Percentiles rank a stretch among this genome's conserved stretches.
Evolutionary conservation across 2,113 vertebrate species (phyloP).

Genomic region (Glareola pratincola): DNA sequence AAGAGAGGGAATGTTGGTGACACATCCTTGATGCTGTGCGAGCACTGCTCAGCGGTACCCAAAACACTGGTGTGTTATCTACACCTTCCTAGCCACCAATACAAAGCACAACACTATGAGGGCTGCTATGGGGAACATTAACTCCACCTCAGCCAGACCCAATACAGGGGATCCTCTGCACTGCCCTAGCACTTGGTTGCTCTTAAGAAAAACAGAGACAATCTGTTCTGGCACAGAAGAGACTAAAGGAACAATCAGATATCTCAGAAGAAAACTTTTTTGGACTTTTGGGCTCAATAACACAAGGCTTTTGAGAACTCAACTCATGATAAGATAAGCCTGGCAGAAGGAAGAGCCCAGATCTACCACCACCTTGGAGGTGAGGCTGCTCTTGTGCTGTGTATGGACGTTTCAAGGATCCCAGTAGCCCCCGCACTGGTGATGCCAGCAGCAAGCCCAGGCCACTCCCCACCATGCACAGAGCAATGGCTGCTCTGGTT

Average conservation of each 20-base stretch:
- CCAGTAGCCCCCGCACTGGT: neutral
- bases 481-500: neutral
- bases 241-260: neutral
- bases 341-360: neutral
- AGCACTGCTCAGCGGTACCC: neutral
- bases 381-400: neutral
- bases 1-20: neutral
- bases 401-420: neutral
- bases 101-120: neutral
- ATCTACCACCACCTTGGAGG: neutral
- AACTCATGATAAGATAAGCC: neutral
- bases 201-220: neutral
- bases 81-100: neutral
- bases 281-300: neutral
- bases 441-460: neutral
- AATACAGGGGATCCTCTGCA: neutral
- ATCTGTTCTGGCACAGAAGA: neutral
- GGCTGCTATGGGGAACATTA: neutral
- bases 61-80: neutral
- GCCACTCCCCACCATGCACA: neutral
- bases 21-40: neutral
- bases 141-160: neutral
- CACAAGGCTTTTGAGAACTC: neutral
- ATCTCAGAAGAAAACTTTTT: neutral
- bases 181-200: neutral